Percentiles rank a stretch among this genome's conserved stretches.
Conservation (phyloP, 2,888 invertebrate species). For the Myopa testacea region DNA sequence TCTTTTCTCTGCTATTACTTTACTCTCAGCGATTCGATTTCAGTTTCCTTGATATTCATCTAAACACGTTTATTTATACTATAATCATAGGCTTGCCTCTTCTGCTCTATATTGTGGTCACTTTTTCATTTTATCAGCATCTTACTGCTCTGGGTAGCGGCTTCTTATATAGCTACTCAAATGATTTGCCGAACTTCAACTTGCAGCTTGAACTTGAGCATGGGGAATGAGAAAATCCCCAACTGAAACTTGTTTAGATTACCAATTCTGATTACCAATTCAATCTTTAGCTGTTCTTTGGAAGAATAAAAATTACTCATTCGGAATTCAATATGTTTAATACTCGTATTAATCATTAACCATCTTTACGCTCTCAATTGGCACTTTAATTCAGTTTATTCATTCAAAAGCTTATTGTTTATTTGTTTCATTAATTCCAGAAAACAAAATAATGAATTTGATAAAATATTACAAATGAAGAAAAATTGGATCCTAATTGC, state of each 20-base stretch:
- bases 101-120: not conserved
- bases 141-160: not conserved
- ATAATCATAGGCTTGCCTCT: not conserved
- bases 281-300: not conserved
- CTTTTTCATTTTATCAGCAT: not conserved
- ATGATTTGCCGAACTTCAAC: not conserved
- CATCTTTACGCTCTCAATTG: too few species aligned
- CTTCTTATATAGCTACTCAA: not conserved
- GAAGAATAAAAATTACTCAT: not conserved
- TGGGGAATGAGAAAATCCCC: constrained; percentile 1
- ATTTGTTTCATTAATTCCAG: too few species aligned
- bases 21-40: not conserved
- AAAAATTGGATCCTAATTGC: too few species aligned
- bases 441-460: too few species aligned
- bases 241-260: constrained; percentile 22
- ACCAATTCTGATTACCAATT: constrained; percentile 1
- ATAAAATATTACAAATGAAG: too few species aligned
- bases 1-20: not conserved
- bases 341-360: too few species aligned
- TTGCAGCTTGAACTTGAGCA: not conserved
- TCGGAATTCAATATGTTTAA: too few species aligned
- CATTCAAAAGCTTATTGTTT: too few species aligned
- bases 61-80: constrained; percentile 31
- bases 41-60: not conserved
- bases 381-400: too few species aligned